These are phyloP conservation scores for Macroramphosus scolopax DNA, from an alignment of 2,797 vertebrate species.

Conservation along the genomic window DNA sequence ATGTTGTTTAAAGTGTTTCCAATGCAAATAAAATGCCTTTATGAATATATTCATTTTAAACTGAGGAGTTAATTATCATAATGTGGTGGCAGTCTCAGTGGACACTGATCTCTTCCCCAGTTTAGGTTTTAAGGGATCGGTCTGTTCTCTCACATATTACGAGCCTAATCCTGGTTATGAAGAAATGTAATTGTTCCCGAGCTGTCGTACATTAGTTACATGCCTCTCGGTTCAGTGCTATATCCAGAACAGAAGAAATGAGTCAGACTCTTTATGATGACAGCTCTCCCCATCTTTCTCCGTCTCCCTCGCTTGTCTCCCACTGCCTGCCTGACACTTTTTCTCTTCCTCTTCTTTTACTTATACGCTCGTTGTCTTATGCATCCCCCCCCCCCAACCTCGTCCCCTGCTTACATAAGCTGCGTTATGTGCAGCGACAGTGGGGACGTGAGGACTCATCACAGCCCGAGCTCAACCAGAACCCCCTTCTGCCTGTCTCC, in stretches of 20 bases:
- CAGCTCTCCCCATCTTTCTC: conserved; percentile 47
- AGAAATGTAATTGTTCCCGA: conserved; percentile 65
- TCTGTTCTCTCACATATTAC: conserved; percentile 30
- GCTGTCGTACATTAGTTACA: conserved; percentile 62
- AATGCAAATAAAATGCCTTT: too few relatives aligned
- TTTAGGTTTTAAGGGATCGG: conserved; percentile 17
- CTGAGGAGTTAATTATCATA: background rate
- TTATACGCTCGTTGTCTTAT: conserved; percentile 39
- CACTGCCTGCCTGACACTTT: conserved; percentile 41
- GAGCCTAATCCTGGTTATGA: conserved; percentile 62
- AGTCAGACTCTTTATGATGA: conserved; percentile 68
- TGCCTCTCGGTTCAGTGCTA: conserved; percentile 65
- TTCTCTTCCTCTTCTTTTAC: conserved; percentile 23
- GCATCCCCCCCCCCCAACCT: conserved; percentile 21
- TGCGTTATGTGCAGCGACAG: conserved; percentile 29
- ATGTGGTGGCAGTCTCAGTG: conserved; percentile 28
- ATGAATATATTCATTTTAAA: too few relatives aligned
- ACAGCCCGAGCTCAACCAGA: conserved; percentile 47
- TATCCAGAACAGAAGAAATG: conserved; percentile 66
- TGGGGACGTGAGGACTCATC: conserved; percentile 47
- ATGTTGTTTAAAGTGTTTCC: too few relatives aligned
- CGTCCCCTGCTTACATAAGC: conserved; percentile 60
- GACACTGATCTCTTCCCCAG: conserved; percentile 4
- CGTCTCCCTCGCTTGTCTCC: conserved; percentile 43
- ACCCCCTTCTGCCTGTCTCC: conserved; percentile 49